Evolutionary conservation across 2,113 vertebrate genomes (phyloP).

Genomic region (Pygoscelis adeliae): DNA sequence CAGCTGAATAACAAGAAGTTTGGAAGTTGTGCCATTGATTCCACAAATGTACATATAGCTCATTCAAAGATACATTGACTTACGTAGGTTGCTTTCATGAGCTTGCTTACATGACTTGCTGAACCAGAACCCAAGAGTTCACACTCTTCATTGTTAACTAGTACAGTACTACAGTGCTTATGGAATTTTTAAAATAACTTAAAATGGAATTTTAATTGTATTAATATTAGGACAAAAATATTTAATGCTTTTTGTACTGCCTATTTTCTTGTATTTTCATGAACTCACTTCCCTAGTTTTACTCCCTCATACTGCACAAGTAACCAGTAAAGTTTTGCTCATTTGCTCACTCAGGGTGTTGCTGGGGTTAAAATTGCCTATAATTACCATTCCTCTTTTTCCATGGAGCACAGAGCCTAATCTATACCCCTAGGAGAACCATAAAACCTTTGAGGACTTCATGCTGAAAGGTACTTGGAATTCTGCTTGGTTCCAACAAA

Average conservation of each 20-base stretch:
- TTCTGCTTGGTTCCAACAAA: background rate
- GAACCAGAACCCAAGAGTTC: background rate
- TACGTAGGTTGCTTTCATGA: background rate
- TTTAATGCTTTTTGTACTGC: background rate
- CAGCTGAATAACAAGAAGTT: too few species aligned
- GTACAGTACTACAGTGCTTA: background rate
- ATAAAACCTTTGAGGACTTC: background rate
- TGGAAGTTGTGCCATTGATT: background rate
- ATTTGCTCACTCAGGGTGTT: background rate
- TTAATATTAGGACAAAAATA: background rate
- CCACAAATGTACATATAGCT: background rate
- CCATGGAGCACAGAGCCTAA: too few species aligned
- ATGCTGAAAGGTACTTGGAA: background rate
- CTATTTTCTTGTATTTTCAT: background rate
- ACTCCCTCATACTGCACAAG: background rate
- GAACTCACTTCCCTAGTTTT: background rate
- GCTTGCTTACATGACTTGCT: background rate
- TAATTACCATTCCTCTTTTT: background rate
- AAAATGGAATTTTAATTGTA: too few species aligned
- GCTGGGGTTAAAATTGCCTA: background rate
- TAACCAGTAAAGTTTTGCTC: background rate
- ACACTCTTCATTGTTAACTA: background rate
- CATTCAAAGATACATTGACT: background rate
- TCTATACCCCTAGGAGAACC: background rate
- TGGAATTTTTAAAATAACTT: background rate